Conservation (phyloP, 2,113 vertebrate genomes). For the Lepus americanus region DNA sequence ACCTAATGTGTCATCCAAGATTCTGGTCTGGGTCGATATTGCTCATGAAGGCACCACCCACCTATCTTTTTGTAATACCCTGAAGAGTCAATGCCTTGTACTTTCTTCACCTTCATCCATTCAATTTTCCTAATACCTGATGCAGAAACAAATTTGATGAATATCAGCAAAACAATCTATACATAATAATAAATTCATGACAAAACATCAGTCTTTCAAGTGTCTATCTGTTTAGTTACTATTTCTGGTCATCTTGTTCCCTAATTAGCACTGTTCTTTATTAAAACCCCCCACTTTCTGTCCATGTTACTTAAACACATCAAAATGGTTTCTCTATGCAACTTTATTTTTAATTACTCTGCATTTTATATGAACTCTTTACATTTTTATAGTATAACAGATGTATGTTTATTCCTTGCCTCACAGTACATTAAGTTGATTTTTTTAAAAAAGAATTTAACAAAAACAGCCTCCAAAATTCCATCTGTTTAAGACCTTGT, state of each 20-base stretch:
- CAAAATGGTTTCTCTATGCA: conserved; percentile 13
- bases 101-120: neutral
- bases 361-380: conserved; percentile 57
- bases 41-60: neutral
- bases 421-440: conserved; percentile 48
- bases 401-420: conserved; percentile 16
- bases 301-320: conserved; percentile 25
- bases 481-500: conserved; percentile 14
- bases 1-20: neutral
- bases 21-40: neutral
- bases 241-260: conserved; percentile 32
- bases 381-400: conserved; percentile 48
- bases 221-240: neutral
- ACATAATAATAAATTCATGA: neutral
- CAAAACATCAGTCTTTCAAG: neutral
- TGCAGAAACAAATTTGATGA: conserved; percentile 35
- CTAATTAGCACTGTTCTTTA: neutral
- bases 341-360: conserved; percentile 64
- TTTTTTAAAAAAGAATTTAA: neutral
- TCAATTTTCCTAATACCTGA: neutral
- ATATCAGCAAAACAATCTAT: neutral
- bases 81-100: neutral
- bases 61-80: neutral
- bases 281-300: conserved; percentile 1
- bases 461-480: neutral